phyloP scores from a whole-genome alignment of 2,888 invertebrate genomes.

The Eupithecia exiguata region DNA sequence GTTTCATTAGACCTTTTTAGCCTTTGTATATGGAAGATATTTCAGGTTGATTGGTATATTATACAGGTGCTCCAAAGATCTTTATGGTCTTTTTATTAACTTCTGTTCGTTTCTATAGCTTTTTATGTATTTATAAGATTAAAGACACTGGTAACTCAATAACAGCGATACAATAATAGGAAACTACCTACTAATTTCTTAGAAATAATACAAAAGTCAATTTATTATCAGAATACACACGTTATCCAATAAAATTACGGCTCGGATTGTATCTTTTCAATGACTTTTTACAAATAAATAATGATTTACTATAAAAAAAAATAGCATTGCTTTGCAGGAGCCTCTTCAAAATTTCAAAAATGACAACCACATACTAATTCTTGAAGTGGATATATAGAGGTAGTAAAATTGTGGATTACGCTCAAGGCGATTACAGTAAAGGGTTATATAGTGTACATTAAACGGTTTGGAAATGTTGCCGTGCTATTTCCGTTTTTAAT shows the following conservation, averaged over 20 bases:
- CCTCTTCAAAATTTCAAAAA: slow-evolving; percentile 41
- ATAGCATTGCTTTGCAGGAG: slow-evolving; percentile 41
- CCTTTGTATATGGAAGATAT: slow-evolving; percentile 27
- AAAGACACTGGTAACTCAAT: not conserved
- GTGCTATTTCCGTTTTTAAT: slow-evolving; percentile 39
- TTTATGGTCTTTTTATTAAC: not conserved
- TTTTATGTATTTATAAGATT: not conserved
- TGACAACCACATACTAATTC: slow-evolving; percentile 41
- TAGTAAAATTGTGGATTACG: slow-evolving; percentile 48
- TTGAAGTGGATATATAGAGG: slow-evolving; percentile 29
- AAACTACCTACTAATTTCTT: slow-evolving; percentile 11
- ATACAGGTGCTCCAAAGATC: slow-evolving; percentile 5
- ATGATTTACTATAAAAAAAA: slow-evolving; percentile 40
- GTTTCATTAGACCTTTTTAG: slow-evolving; percentile 43
- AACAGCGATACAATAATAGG: slow-evolving; percentile 19
- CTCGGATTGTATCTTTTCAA: slow-evolving; percentile 1
- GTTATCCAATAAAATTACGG: slow-evolving; percentile 24
- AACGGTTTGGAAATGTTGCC: slow-evolving; percentile 38
- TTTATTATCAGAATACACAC: slow-evolving; percentile 28
- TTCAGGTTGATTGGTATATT: slow-evolving; percentile 26
- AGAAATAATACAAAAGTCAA: not conserved
- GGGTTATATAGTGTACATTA: slow-evolving; percentile 49
- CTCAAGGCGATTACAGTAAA: slow-evolving; percentile 57
- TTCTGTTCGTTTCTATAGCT: not conserved
- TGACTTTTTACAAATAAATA: slow-evolving; percentile 38